These are phyloP conservation scores for Acrocyrtus sp. DNA, from an alignment of 2,888 invertebrate genomes.

Conservation along the genomic window DNA sequence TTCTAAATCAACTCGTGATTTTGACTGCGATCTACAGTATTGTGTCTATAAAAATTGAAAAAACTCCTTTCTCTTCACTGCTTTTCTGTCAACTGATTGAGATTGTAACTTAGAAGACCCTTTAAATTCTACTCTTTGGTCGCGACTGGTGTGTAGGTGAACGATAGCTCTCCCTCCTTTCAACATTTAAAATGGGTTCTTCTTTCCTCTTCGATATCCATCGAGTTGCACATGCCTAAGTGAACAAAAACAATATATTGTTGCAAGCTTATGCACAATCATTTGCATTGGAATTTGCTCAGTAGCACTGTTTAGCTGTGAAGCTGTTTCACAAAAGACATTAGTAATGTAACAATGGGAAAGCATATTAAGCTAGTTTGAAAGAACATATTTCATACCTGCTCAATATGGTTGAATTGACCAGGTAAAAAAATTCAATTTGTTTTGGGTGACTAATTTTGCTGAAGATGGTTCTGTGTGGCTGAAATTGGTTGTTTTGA, in stretches of 20 bases:
- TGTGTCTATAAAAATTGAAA: background rate
- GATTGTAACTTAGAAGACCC: background rate
- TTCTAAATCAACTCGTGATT: background rate
- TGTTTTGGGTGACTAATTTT: no score
- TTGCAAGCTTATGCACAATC: background rate
- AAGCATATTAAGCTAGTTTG: no score
- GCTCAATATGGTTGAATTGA: no score
- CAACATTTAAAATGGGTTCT: conserved; percentile 50
- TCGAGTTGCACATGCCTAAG: conserved; percentile 48
- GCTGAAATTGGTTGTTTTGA: no score
- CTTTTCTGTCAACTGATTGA: background rate
- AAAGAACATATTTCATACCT: no score
- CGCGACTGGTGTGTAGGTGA: background rate
- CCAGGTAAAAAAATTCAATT: no score
- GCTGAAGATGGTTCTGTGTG: no score
- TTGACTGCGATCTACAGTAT: background rate
- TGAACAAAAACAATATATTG: conserved; percentile 3
- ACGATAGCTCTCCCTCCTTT: no score
- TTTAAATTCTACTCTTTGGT: background rate
- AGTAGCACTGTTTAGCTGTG: no score
- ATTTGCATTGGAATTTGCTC: no score
- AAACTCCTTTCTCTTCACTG: background rate
- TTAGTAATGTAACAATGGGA: no score
- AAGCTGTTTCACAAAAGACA: no score
- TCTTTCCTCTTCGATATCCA: conserved; percentile 45